phyloP scores from a whole-genome alignment of 2,797 vertebrate species.

The Pyrocephalus nanus region DNA sequence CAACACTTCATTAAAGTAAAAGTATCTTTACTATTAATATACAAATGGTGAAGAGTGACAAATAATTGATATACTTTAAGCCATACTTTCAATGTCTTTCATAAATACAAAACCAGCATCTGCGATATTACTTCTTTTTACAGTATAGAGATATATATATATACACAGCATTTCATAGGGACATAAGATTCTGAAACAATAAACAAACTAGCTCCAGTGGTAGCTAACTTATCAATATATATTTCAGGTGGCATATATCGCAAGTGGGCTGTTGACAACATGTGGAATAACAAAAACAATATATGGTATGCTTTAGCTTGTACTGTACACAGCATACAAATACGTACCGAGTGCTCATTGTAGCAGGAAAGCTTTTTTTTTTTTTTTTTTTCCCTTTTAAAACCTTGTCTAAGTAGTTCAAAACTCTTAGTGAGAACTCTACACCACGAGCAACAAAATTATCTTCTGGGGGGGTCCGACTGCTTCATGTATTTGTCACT shows the following conservation, averaged over 20 bases:
- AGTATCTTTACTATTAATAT: constrained; percentile 85
- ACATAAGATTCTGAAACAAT: constrained; percentile 74
- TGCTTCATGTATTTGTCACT: neutral
- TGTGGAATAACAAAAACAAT: constrained; percentile 61
- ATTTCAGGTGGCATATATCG: constrained; percentile 61
- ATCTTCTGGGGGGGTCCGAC: constrained; percentile 10
- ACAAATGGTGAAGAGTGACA: constrained; percentile 84
- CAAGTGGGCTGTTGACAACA: constrained; percentile 56
- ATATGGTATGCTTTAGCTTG: constrained; percentile 65
- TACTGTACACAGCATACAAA: constrained; percentile 68
- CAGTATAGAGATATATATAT: constrained; percentile 78
- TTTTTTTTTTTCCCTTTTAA: neutral
- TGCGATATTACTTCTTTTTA: constrained; percentile 77
- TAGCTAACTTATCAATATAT: constrained; percentile 66
- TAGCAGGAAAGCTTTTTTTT: constrained; percentile 31
- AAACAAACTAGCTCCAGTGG: constrained; percentile 64
- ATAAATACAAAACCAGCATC: constrained; percentile 85
- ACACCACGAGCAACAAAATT: constrained; percentile 27
- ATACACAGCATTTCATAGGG: constrained; percentile 78
- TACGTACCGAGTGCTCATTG: constrained; percentile 37
- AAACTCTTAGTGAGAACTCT: constrained; percentile 52
- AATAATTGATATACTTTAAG: constrained; percentile 80
- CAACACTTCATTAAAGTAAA: constrained; percentile 81
- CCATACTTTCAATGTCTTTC: constrained; percentile 81
- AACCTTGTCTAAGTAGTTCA: constrained; percentile 36